phyloP scores from a whole-genome alignment of 2,888 invertebrate genomes.

The Chloroclysta siterata region DNA sequence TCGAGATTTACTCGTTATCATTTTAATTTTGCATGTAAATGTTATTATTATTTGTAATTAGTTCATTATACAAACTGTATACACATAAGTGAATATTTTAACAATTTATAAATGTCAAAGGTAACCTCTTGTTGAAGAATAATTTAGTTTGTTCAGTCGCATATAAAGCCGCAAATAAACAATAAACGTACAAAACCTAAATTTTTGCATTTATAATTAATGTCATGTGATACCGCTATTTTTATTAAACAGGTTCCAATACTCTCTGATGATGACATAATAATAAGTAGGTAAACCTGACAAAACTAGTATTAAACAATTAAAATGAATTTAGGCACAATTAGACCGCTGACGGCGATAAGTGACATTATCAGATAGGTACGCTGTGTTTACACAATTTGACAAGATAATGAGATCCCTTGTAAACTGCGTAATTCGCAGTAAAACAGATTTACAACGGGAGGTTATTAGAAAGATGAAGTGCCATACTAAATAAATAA shows the following conservation, averaged over 20 bases:
- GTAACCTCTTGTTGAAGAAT: no score
- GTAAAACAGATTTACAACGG: background rate
- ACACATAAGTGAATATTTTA: no score
- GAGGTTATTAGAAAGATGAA: background rate
- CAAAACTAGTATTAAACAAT: conserved; percentile 21
- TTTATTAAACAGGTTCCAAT: background rate
- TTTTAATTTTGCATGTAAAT: no score
- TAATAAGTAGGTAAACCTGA: conserved; percentile 6
- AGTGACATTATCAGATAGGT: conserved; percentile 23
- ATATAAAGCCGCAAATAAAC: no score
- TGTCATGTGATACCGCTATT: no score
- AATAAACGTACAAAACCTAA: no score
- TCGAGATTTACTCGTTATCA: no score
- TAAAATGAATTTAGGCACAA: conserved; percentile 50
- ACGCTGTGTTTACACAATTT: conserved; percentile 10
- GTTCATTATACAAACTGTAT: no score
- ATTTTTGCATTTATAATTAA: no score
- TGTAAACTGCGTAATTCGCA: background rate
- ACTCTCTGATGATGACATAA: background rate
- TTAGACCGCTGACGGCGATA: conserved; percentile 47
- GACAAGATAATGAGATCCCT: conserved; percentile 11
- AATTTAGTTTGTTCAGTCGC: no score
- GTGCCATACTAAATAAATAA: background rate
- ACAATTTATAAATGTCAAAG: no score
- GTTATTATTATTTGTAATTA: no score